Evolutionary conservation across 2,797 vertebrate genomes (phyloP), one percentile per base, ranked within the genome.

Genomic region (Argentina silus): DNA sequence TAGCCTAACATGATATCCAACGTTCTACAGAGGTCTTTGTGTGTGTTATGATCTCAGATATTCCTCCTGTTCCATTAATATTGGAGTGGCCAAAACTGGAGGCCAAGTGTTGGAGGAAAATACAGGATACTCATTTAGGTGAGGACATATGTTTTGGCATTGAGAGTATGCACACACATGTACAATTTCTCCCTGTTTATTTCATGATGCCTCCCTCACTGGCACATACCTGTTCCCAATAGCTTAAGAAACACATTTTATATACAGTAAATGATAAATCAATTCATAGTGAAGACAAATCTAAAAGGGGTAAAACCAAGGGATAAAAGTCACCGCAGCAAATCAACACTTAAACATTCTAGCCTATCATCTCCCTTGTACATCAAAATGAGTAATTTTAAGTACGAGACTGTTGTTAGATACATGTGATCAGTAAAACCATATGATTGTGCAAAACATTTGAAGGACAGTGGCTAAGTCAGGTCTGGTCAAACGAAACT

Each of bases 161-260:
- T 36, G 27, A 2, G 27, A 36, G 27, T 36, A 36, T 36, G 27
- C 27, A 36, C 27, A 36, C 27, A 36, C 27, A n/a, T n/a, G 66
- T 57, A 43, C 61, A 45, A 79, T 72, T 71, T 88, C 83, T 88
- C 85, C 89, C 81, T 74, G 81, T 88, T 94, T 93, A 93, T 93
- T 94, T 90, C 68, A 86, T 83, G 88, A 91, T 87, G 81, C 82
- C 78, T 89, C 83, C 73, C 78, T 89, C 79, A 76, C 74, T 61
- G 87, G 77, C 75, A 75, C 80, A 81, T 67, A 92, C 75, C 80
- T 85, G 74, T 85, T 89, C 81, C 86, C 81, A 81, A 81, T 83
- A 90, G 87, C 67, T 84, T 82, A 90, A 68, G 85, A 95, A 94
- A 93, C 77, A 93, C 77, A 79, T 81, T 88, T 90, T 90, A 92